Conservation (phyloP, 2,888 invertebrate genomes). For the Lithophane ornitopus region DNA sequence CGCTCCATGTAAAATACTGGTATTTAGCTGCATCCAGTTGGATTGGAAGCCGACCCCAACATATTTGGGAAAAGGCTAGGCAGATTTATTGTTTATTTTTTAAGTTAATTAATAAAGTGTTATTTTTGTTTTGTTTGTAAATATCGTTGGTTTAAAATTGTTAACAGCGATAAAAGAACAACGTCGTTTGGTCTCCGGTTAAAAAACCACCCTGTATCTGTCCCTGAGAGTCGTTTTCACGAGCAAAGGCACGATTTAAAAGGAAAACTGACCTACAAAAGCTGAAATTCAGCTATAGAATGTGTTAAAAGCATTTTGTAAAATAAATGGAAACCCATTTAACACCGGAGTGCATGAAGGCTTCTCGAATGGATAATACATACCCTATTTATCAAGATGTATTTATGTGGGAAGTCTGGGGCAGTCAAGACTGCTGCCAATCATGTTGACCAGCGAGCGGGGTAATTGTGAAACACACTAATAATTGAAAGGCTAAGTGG, state of each 20-base stretch:
- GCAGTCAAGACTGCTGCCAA: not conserved
- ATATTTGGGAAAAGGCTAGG: too few relatives aligned
- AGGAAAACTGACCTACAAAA: not conserved
- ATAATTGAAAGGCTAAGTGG: too few relatives aligned
- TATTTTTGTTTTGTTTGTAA: not conserved
- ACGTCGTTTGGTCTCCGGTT: not conserved
- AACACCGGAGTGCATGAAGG: not conserved
- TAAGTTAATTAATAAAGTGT: not conserved
- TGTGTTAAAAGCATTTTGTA: not conserved
- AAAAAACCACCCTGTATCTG: not conserved
- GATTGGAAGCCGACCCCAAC: too few relatives aligned
- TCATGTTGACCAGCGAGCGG: not conserved
- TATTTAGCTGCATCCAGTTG: too few relatives aligned
- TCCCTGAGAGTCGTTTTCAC: constrained; percentile 7
- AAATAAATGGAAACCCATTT: not conserved
- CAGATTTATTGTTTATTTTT: too few relatives aligned
- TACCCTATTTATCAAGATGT: not conserved
- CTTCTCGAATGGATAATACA: not conserved
- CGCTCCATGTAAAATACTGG: too few relatives aligned
- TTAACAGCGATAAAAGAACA: not conserved
- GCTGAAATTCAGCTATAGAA: constrained; percentile 1
- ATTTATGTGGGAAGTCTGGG: not conserved
- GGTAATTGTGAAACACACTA: too few relatives aligned
- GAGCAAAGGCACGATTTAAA: not conserved
- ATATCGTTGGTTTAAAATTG: not conserved